Conservation (phyloP, 2,113 vertebrate species). For the Grallaria varia region DNA sequence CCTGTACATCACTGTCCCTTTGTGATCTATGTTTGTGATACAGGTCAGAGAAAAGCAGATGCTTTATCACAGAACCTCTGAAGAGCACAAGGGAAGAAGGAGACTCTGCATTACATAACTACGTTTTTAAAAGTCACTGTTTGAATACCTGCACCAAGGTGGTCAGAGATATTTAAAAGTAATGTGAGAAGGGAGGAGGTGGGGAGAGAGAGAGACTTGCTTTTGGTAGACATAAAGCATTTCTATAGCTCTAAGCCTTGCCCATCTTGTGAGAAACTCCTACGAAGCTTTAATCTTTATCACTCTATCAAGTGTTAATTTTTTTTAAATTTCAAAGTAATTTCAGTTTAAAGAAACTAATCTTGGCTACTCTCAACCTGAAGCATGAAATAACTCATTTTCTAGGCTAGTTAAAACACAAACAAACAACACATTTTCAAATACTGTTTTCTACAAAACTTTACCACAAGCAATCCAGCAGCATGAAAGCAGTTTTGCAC, state of each 20-base stretch:
- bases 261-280: not conserved
- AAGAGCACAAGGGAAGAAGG: not conserved
- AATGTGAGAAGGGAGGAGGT: not conserved
- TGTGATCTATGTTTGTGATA: not conserved
- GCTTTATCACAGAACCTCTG: not conserved
- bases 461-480: not conserved
- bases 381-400: not conserved
- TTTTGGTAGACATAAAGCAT: not conserved
- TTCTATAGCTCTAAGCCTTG: not conserved
- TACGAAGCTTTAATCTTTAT: conserved; percentile 13
- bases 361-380: not conserved
- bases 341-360: not conserved
- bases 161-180: not conserved
- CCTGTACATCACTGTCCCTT: not conserved
- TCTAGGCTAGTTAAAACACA: not conserved
- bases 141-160: not conserved
- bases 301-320: not conserved
- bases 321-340: not conserved
- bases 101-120: not conserved
- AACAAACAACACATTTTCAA: not conserved
- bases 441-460: not conserved
- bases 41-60: not conserved
- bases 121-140: not conserved
- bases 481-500: conserved; percentile 3
- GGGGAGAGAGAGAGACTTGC: not conserved